Evolutionary conservation across 2,113 vertebrate species (phyloP).

Genomic region (Ctenodactylus gundi): DNA sequence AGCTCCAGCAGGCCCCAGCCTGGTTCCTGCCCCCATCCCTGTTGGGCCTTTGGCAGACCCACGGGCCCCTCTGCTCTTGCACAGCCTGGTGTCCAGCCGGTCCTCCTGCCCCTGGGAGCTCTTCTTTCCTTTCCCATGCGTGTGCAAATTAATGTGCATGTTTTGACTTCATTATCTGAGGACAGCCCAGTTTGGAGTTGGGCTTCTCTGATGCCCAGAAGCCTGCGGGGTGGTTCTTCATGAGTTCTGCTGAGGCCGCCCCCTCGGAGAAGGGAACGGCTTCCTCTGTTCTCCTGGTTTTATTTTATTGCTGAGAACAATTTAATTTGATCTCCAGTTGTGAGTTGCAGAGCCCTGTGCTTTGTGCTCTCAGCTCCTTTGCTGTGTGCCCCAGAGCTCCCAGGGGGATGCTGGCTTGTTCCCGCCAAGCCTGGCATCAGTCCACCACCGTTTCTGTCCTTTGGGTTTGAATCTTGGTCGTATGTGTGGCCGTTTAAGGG

Average conservation of each 20-base stretch:
- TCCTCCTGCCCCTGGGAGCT: no score
- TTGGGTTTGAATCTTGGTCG: not conserved
- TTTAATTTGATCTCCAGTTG: not conserved
- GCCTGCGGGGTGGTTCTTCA: not conserved
- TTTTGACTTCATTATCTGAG: conserved; percentile 27
- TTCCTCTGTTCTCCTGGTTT: not conserved
- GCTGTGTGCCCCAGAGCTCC: not conserved
- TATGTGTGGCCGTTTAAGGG: not conserved
- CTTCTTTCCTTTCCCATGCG: not conserved
- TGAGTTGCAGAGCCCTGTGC: no score
- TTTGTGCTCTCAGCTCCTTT: not conserved
- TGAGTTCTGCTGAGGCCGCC: not conserved
- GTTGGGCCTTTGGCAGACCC: not conserved
- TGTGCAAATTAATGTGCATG: not conserved
- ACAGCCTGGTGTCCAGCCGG: no score
- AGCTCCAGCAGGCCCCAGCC: not conserved
- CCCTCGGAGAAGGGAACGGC: not conserved
- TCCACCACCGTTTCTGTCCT: not conserved
- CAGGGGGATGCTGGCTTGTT: not conserved
- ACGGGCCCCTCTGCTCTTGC: not conserved
- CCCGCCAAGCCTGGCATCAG: not conserved
- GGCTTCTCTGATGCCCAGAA: not conserved
- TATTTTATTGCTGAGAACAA: not conserved
- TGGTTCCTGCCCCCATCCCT: not conserved
- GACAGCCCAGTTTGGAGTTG: not conserved